phyloP scores from a whole-genome alignment of 1,140 invertebrate genomes.

The Saccostrea glomerata region DNA sequence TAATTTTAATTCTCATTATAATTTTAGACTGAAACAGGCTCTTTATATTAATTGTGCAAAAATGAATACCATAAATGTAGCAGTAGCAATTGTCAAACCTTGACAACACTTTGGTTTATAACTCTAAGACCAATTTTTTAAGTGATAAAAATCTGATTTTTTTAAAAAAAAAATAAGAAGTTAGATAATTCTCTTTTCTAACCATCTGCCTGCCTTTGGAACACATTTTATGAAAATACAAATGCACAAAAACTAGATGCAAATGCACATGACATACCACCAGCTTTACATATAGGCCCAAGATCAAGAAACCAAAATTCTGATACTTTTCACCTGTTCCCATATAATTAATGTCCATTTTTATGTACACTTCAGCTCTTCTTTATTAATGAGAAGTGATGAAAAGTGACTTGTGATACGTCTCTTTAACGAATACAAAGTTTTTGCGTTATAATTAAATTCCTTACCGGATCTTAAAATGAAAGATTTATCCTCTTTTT shows the following conservation, averaged over 20 bases:
- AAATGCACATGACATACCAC: background rate
- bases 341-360: slow-evolving; percentile 27
- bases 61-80: background rate
- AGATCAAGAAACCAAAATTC: background rate
- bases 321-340: slow-evolving; percentile 27
- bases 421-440: background rate
- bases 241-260: slow-evolving; percentile 4
- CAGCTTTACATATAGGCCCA: background rate
- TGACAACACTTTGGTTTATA: background rate
- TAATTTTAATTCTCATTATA: too few species aligned
- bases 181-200: background rate
- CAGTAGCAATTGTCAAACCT: background rate
- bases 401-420: background rate
- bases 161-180: background rate
- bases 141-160: background rate
- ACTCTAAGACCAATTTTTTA: background rate
- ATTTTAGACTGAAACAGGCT: too few species aligned
- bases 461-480: too few species aligned
- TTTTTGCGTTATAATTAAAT: too few species aligned
- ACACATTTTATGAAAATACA: slow-evolving; percentile 26
- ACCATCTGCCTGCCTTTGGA: background rate
- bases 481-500: too few species aligned
- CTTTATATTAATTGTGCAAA: background rate
- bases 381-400: background rate
- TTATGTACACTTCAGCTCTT: background rate